phyloP scores from a whole-genome alignment of 1,140 invertebrate genomes.

The Macrobrachium nipponense region DNA sequence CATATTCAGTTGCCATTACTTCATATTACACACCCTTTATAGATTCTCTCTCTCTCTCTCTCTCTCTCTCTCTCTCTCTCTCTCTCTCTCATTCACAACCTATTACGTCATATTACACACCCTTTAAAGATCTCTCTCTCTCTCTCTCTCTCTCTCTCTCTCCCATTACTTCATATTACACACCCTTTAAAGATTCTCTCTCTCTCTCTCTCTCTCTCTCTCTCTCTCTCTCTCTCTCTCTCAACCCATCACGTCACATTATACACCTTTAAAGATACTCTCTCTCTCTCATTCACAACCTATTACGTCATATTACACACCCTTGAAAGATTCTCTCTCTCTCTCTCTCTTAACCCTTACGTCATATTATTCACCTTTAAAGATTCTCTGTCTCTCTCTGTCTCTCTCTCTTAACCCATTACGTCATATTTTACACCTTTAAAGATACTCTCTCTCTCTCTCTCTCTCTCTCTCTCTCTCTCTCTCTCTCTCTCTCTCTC shows the following conservation, averaged over 20 bases:
- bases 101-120: slow-evolving; percentile 4
- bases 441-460: neutral
- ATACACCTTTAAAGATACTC: too few species aligned
- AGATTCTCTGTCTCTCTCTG: slow-evolving; percentile 35
- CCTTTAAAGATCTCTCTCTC: too few species aligned
- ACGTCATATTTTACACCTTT: too few species aligned
- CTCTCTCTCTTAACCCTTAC: slow-evolving; percentile 28
- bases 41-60: slow-evolving; percentile 15
- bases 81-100: slow-evolving; percentile 2
- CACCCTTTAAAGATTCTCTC: neutral
- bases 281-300: neutral
- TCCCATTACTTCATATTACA: too few species aligned
- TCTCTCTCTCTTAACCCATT: too few species aligned
- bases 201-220: slow-evolving; percentile 31
- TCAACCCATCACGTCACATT: too few species aligned
- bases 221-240: slow-evolving; percentile 41
- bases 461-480: neutral
- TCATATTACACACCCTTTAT: too few species aligned
- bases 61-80: slow-evolving; percentile 34
- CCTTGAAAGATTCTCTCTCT: neutral
- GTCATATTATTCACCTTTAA: too few species aligned
- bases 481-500: slow-evolving; percentile 6
- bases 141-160: too few species aligned
- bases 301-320: slow-evolving; percentile 6
- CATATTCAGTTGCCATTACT: too few species aligned